Conservation (phyloP, 1,140 invertebrate species). For the Chlorops oryzae region DNA sequence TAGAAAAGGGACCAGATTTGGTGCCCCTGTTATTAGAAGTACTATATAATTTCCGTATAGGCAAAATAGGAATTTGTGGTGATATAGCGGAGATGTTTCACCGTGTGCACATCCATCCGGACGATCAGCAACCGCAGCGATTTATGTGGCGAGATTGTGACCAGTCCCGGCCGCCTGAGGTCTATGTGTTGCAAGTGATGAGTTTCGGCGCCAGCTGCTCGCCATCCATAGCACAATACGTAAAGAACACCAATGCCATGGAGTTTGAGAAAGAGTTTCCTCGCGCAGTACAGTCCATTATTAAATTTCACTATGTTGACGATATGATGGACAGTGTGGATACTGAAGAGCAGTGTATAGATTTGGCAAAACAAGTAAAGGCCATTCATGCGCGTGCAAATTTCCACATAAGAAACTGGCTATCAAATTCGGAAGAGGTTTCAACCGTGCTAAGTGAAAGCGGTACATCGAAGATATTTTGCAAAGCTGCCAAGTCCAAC, state of each 20-base stretch:
- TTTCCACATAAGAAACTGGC: neutral
- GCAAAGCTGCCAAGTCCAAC: neutral
- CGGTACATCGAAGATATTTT: no score
- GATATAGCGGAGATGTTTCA: constrained; percentile 14
- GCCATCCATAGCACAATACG: constrained; percentile 14
- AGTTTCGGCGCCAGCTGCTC: constrained; percentile 17
- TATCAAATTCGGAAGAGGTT: neutral
- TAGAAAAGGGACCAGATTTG: constrained; percentile 5
- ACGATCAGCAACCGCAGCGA: constrained; percentile 12
- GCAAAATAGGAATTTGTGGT: constrained; percentile 1
- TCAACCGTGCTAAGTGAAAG: no score
- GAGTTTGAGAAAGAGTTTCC: constrained; percentile 18
- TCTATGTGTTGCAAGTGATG: constrained; percentile 9
- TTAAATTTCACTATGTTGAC: constrained; percentile 40
- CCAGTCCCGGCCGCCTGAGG: neutral
- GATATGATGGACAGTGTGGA: constrained; percentile 35
- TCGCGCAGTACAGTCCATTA: constrained; percentile 26
- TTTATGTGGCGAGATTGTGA: constrained; percentile 11
- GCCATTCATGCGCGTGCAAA: neutral
- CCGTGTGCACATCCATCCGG: constrained; percentile 2
- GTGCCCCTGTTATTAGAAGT: constrained; percentile 2
- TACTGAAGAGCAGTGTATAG: constrained; percentile 17
- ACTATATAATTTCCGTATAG: constrained; percentile 7
- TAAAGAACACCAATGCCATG: constrained; percentile 24
- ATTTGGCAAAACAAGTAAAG: constrained; percentile 17